Conservation (phyloP, 2,888 invertebrate genomes). For the Hermodice carunculata region DNA sequence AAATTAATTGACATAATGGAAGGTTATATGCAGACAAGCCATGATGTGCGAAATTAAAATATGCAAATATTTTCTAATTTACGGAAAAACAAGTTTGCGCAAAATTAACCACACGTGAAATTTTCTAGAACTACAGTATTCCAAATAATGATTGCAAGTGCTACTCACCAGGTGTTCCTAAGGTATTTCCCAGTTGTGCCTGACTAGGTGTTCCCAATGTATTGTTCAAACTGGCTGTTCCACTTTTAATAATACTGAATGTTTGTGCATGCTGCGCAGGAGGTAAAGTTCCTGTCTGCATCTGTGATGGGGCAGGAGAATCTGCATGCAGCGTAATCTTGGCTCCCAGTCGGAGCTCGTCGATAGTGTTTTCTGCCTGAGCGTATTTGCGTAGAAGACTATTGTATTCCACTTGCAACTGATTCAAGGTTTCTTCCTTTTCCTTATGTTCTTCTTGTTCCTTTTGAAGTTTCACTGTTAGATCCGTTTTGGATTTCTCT, state of each 20-base stretch:
- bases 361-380: constrained; percentile 68
- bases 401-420: constrained; percentile 58
- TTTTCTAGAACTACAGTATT: no score
- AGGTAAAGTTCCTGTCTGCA: neutral
- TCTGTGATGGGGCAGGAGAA: constrained; percentile 52
- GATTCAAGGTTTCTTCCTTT: constrained; percentile 29
- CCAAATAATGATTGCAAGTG: no score
- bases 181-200: no score
- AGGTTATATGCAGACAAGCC: no score
- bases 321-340: constrained; percentile 61
- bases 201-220: no score
- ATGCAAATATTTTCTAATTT: no score
- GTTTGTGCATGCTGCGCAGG: constrained; percentile 12
- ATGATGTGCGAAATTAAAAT: no score
- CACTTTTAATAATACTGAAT: neutral
- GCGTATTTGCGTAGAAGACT: constrained; percentile 67
- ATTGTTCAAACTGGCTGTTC: no score
- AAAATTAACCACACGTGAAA: no score
- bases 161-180: no score
- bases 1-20: no score
- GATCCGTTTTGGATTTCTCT: neutral
- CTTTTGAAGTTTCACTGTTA: neutral
- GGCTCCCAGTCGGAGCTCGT: constrained; percentile 66
- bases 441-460: constrained; percentile 16
- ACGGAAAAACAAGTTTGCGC: no score